Percentiles rank a stretch among this genome's conserved stretches.
Conservation (phyloP, 1,140 invertebrate genomes). For the Coptotermes formosanus region DNA sequence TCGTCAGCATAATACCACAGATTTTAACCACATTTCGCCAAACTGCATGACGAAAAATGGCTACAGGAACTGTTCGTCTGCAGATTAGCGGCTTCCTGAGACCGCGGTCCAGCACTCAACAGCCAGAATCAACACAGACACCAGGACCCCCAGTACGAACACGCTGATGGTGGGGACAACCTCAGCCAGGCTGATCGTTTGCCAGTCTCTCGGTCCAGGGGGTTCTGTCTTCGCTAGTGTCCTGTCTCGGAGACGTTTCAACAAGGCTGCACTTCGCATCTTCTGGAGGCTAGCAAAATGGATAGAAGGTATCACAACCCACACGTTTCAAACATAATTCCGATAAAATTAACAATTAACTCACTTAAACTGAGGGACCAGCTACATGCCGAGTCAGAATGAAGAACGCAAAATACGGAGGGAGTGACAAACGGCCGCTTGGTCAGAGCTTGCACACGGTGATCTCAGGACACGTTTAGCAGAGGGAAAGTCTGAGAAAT, state of each 20-base stretch:
- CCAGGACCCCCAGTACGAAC: neutral
- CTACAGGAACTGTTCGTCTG: neutral
- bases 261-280: neutral
- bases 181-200: neutral
- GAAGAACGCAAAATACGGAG: no score
- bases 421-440: no score
- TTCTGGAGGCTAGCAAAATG: neutral
- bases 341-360: no score
- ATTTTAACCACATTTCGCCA: neutral
- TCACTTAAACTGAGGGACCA: no score
- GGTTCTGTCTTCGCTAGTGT: neutral
- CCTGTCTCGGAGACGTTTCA: neutral
- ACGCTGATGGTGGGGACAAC: neutral
- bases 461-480: no score
- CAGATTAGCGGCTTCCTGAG: neutral
- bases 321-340: no score
- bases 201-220: neutral
- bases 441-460: no score
- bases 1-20: neutral
- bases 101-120: neutral
- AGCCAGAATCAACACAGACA: neutral
- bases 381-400: no score
- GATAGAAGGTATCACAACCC: no score
- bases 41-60: neutral
- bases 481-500: no score